phyloP scores from a whole-genome alignment of 2,797 vertebrate genomes.

The Poecilia gillii region DNA sequence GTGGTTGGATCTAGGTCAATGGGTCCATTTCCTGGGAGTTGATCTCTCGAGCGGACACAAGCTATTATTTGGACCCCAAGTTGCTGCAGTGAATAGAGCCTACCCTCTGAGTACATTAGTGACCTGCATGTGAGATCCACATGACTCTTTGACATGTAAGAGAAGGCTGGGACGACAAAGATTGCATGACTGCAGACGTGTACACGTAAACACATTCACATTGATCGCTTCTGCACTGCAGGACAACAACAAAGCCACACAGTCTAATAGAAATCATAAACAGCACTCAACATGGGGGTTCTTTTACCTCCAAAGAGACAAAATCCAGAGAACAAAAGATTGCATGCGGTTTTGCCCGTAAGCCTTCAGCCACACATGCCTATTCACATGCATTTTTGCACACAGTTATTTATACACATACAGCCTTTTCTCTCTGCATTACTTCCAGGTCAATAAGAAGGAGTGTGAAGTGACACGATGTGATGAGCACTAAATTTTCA shows the following conservation, averaged over 20 bases:
- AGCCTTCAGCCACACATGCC: conserved; percentile 37
- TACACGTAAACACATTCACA: conserved; percentile 35
- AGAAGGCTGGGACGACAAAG: conserved; percentile 69
- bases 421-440: conserved; percentile 57
- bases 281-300: conserved; percentile 31
- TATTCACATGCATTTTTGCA: conserved; percentile 39
- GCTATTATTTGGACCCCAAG: conserved; percentile 61
- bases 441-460: conserved; percentile 75
- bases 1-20: conserved; percentile 70
- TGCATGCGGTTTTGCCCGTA: conserved; percentile 24
- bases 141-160: conserved; percentile 69
- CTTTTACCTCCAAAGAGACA: conserved; percentile 49
- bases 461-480: conserved; percentile 54
- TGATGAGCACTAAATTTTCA: conserved; percentile 50
- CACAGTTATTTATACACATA: conserved; percentile 45
- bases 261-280: conserved; percentile 54
- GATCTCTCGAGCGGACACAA: conserved; percentile 51
- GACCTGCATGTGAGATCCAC: conserved; percentile 72
- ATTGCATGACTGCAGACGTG: conserved; percentile 50
- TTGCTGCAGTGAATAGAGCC: conserved; percentile 57
- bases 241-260: conserved; percentile 55
- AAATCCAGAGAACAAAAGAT: conserved; percentile 43
- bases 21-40: conserved; percentile 66
- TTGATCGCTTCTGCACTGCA: conserved; percentile 26
- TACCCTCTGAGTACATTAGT: conserved; percentile 68